These are phyloP conservation scores for Micromys minutus DNA, from an alignment of 2,113 vertebrate genomes.

Conservation along the genomic window DNA sequence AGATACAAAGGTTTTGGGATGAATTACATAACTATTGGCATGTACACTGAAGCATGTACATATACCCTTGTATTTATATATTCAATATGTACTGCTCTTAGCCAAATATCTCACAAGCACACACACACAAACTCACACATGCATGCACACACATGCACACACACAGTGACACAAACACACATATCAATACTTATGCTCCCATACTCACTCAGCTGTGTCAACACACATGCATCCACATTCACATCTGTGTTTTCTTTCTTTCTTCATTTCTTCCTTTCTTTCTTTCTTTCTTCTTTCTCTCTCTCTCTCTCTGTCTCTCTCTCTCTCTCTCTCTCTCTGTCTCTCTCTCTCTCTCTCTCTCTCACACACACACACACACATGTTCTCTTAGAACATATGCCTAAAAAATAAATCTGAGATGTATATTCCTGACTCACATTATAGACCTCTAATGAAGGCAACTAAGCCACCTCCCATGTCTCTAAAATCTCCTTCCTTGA, in stretches of 20 bases:
- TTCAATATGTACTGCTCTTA: neutral
- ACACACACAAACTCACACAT: neutral
- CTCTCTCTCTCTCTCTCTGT: too few relatives aligned
- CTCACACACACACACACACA: neutral
- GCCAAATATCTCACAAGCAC: neutral
- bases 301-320: too few relatives aligned
- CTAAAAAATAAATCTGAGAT: neutral
- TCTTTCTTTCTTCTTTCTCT: too few relatives aligned
- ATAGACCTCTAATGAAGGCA: neutral
- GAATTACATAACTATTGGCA: neutral
- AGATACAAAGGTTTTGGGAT: neutral
- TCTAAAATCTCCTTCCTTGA: slow-evolving; percentile 80
- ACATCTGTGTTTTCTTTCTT: too few relatives aligned
- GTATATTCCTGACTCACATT: slow-evolving; percentile 41
- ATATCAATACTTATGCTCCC: neutral
- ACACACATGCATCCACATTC: neutral
- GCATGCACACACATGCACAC: neutral
- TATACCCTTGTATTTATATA: neutral
- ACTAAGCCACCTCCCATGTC: neutral
- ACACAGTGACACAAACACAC: too few relatives aligned
- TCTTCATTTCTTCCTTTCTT: neutral
- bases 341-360: too few relatives aligned
- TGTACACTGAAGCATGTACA: neutral
- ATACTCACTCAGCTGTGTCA: neutral
- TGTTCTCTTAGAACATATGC: neutral